Conservation (phyloP, 2,113 vertebrate species). For the Xiphias gladius region DNA sequence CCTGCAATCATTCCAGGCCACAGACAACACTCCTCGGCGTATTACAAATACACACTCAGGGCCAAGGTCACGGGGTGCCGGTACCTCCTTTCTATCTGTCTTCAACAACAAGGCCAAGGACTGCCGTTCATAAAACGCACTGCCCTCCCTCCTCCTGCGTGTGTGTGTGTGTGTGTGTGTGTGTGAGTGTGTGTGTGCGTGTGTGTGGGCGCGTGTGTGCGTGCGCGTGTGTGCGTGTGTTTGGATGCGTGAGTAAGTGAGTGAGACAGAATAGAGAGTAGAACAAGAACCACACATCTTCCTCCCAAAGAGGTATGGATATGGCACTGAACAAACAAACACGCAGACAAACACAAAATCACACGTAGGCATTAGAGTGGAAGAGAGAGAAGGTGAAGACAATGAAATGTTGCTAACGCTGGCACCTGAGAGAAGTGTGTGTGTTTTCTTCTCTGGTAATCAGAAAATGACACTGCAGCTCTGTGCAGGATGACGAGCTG, state of each 20-base stretch:
- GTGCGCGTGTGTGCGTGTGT: background rate
- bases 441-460: background rate
- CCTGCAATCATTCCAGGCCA: background rate
- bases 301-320: background rate
- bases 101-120: constrained; percentile 49
- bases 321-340: background rate
- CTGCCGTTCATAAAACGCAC: constrained; percentile 35
- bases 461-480: constrained; percentile 6
- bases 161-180: constrained; percentile 24
- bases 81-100: constrained; percentile 30
- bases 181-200: constrained; percentile 10
- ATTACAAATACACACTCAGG: background rate
- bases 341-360: background rate
- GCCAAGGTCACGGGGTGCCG: constrained; percentile 9
- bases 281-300: background rate
- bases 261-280: background rate
- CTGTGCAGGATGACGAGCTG: background rate
- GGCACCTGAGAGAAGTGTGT: background rate
- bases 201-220: constrained; percentile 29
- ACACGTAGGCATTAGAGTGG: background rate
- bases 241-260: constrained; percentile 5
- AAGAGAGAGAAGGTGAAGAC: background rate
- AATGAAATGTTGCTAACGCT: background rate
- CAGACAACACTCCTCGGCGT: background rate
- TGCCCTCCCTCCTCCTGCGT: background rate